Conservation (phyloP, 1,140 invertebrate genomes). For the Meteorus sp. region DNA sequence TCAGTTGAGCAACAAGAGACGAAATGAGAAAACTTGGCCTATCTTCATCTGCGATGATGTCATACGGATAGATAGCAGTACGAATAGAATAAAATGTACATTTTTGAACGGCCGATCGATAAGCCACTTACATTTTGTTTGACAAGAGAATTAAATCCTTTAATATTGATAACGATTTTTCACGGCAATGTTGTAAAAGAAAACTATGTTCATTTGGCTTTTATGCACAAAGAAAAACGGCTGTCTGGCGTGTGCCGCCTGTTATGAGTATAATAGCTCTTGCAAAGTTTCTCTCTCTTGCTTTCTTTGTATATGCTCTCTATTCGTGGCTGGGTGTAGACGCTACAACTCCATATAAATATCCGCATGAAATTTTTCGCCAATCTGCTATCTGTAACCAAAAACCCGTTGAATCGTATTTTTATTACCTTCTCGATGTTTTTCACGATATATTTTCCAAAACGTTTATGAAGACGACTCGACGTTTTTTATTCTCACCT, state of each 20-base stretch:
- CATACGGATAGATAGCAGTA: not conserved
- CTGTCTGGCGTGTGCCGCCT: not conserved
- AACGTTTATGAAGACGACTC: conserved; percentile 13
- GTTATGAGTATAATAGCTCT: not conserved
- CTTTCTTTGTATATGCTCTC: too few species aligned
- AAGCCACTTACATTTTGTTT: conserved; percentile 22
- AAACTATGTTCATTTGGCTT: conserved; percentile 10
- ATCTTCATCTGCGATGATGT: conserved; percentile 12
- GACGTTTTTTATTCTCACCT: conserved; percentile 40
- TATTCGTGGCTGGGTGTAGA: conserved; percentile 20
- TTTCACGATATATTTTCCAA: conserved; percentile 33
- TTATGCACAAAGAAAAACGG: conserved; percentile 15
- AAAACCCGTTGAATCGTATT: conserved; percentile 34
- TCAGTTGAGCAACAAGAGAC: too few species aligned
- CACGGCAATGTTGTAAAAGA: conserved; percentile 2
- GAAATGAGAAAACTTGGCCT: not conserved
- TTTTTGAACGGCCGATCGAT: conserved; percentile 14
- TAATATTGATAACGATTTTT: not conserved
- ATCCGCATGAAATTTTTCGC: conserved; percentile 37
- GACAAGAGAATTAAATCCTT: not conserved
- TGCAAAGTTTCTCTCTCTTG: not conserved
- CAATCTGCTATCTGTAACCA: conserved; percentile 43
- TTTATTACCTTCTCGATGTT: conserved; percentile 28
- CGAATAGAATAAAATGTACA: not conserved
- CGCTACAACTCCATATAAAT: conserved; percentile 25